phyloP scores from a whole-genome alignment of 2,113 vertebrate genomes.

The Zeus faber region DNA sequence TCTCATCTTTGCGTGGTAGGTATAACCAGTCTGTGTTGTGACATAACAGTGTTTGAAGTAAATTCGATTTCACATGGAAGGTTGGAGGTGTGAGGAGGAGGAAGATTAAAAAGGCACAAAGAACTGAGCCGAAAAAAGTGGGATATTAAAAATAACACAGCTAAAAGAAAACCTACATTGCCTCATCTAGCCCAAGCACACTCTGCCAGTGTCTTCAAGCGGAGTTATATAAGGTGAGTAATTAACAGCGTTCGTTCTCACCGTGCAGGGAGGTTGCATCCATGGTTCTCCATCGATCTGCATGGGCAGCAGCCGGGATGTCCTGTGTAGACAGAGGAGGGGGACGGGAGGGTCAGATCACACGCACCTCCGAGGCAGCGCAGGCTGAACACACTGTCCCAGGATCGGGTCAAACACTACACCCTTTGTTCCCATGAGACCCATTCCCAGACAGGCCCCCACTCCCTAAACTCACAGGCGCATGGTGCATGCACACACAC shows the following conservation, averaged over 20 bases:
- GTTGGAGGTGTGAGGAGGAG: constrained; percentile 30
- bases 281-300: constrained; percentile 97
- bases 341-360: constrained; percentile 47
- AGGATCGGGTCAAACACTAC: constrained; percentile 63
- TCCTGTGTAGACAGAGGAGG: constrained; percentile 69
- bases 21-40: constrained; percentile 30
- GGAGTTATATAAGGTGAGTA: not conserved
- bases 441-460: constrained; percentile 66
- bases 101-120: constrained; percentile 11
- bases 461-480: constrained; percentile 60
- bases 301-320: constrained; percentile 90
- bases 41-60: constrained; percentile 42
- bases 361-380: constrained; percentile 52
- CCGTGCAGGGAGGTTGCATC: constrained; percentile 92
- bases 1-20: constrained; percentile 24
- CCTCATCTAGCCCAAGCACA: no score
- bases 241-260: constrained; percentile 63
- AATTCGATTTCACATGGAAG: constrained; percentile 10
- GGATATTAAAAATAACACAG: not conserved
- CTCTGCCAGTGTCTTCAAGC: no score
- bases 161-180: not conserved
- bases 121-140: not conserved
- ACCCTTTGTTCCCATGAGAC: constrained; percentile 70
- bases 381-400: constrained; percentile 56
- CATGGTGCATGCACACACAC: constrained; percentile 24